Base-by-base conservation (phyloP, 2,113 vertebrate species). In the Merops nubicus region DNA sequence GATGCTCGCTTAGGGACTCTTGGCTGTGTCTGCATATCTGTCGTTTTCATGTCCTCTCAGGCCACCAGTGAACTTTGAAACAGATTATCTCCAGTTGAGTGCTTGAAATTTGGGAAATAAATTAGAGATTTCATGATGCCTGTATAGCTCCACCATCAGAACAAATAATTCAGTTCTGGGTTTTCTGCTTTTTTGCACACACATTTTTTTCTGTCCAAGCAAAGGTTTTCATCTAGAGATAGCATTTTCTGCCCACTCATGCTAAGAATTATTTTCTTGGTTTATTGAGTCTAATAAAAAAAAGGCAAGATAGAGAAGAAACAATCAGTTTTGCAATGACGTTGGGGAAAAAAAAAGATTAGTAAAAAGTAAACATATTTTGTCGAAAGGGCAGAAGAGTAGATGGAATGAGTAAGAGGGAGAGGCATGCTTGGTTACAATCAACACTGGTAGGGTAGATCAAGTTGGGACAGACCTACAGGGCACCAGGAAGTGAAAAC, bases 401-500 rank as follows among this genome's bases (percentile, higher is more conserved):
- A 54, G 59, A 29, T 45, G 14, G 25, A 72, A 56, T 78, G 76
- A 93, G 26, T 84, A 74, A 92, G 72, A 91, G 36, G 34, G 60
- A 45, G 75, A 68, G 56, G 83, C 69, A 13, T 53, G 43, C n/a
- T n/a, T n/a, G n/a, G n/a, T n/a, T n/a, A n/a, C n/a, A n/a, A n/a
- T n/a, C n/a, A n/a, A n/a, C n/a, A n/a, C n/a, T n/a, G n/a, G n/a
- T n/a, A n/a, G n/a, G n/a, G n/a, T n/a, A n/a, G n/a, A n/a, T n/a
- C 85, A 84, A 93, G 96, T 64, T 90, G 60, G 69, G 88, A 81
- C 91, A 93, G 95, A 67, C 29, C 67, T 31, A 33, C 59, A 26
- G 31, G 34, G 74, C 68, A 96, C 76, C 83, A 93, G 96, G 95
- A 97, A 95, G 76, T 93, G 67, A 86, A 88, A 89, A 65, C 31